phyloP scores from a whole-genome alignment of 1,140 invertebrate species.

The Zaprionus taronus region DNA sequence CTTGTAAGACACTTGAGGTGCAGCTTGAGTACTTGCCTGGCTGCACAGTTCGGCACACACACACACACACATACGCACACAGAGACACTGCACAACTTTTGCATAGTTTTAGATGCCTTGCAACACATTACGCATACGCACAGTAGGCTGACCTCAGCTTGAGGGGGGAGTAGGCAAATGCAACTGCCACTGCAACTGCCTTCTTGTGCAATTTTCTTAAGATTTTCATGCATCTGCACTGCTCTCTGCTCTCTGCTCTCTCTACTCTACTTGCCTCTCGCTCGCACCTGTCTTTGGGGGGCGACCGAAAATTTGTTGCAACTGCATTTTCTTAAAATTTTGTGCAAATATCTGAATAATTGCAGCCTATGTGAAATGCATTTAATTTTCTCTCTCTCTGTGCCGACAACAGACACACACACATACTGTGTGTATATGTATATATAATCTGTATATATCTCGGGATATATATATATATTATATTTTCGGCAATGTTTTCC shows the following conservation, averaged over 20 bases:
- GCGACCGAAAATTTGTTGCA: slow-evolving; percentile 67
- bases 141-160: slow-evolving; percentile 38
- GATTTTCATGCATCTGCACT: slow-evolving; percentile 57
- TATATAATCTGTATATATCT: slow-evolving; percentile 7
- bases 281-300: slow-evolving; percentile 41
- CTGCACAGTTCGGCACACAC: slow-evolving; percentile 45
- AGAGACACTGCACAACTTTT: slow-evolving; percentile 51
- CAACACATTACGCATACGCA: slow-evolving; percentile 72
- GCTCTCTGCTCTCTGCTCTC: slow-evolving; percentile 34
- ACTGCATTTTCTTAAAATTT: slow-evolving; percentile 82
- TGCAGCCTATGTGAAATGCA: slow-evolving; percentile 62
- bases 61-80: slow-evolving; percentile 10
- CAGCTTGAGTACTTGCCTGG: slow-evolving; percentile 48
- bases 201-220: slow-evolving; percentile 79
- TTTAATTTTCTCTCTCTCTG: slow-evolving; percentile 49
- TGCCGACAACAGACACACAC: not conserved
- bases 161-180: not conserved
- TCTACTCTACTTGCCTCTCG: slow-evolving; percentile 27
- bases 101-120: slow-evolving; percentile 64
- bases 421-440: not conserved
- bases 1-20: slow-evolving; percentile 34
- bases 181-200: slow-evolving; percentile 43
- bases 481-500: slow-evolving; percentile 55
- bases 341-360: slow-evolving; percentile 79
- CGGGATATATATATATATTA: slow-evolving; percentile 23